Evolutionary conservation across 2,797 vertebrate species (phyloP).

Genomic region (Tokudaia muenninki): DNA sequence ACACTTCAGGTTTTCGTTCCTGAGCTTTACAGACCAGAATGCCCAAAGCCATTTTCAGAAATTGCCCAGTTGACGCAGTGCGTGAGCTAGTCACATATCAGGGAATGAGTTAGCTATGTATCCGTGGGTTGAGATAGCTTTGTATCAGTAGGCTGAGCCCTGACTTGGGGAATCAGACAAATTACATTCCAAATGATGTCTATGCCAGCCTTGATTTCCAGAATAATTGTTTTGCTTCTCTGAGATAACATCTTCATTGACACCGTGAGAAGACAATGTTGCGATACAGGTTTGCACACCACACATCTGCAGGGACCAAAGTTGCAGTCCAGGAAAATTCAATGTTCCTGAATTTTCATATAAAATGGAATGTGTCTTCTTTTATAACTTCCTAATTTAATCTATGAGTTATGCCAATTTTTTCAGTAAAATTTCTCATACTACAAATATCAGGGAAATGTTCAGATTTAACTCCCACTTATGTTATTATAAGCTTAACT

Average conservation of each 20-base stretch:
- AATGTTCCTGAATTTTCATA: neutral
- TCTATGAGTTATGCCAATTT: neutral
- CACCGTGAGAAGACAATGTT: neutral
- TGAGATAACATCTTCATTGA: neutral
- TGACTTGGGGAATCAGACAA: neutral
- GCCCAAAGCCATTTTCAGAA: neutral
- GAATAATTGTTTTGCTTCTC: neutral
- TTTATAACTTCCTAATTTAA: slow-evolving; percentile 53
- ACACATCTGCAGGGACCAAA: neutral
- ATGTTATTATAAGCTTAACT: neutral
- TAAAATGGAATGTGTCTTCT: slow-evolving; percentile 46
- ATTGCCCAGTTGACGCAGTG: neutral
- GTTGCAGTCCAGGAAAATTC: slow-evolving; percentile 20
- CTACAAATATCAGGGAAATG: slow-evolving; percentile 43
- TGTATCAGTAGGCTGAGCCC: neutral
- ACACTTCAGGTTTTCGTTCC: neutral
- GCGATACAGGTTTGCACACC: neutral
- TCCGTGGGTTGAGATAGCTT: neutral
- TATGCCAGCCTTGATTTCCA: neutral
- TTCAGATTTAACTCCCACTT: neutral
- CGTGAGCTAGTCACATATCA: accelerated
- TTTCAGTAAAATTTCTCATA: slow-evolving; percentile 40
- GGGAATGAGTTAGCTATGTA: accelerated
- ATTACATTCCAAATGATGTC: neutral
- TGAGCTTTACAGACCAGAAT: neutral